Conservation (phyloP, 37 sponge, comb jelly and placozoan genomes). For the Aplysina aerophoba region DNA sequence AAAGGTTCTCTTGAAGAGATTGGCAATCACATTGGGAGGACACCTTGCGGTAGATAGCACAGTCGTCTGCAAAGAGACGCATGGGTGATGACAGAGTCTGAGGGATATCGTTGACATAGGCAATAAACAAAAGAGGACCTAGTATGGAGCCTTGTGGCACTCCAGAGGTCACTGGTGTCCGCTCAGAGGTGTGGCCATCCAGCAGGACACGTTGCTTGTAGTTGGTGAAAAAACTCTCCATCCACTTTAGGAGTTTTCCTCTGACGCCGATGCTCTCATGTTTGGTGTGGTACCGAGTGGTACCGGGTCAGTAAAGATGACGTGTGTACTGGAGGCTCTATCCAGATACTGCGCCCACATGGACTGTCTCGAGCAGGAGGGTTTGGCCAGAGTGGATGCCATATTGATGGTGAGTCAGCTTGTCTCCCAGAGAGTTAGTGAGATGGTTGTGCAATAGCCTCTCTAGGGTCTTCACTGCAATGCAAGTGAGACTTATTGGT, state of each 20-base stretch:
- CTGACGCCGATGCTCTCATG: conserved; percentile 26
- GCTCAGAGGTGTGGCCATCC: conserved; percentile 28
- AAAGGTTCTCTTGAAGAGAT: neutral
- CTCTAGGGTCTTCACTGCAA: conserved; percentile 29
- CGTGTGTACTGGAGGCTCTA: neutral
- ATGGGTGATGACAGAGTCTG: neutral
- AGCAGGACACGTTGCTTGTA: conserved; percentile 30
- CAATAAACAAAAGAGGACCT: conserved; percentile 40
- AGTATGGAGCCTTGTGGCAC: conserved; percentile 51
- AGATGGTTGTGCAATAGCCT: conserved; percentile 13
- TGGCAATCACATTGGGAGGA: neutral
- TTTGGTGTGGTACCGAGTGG: conserved; percentile 39
- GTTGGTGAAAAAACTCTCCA: neutral
- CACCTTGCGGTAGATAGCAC: neutral
- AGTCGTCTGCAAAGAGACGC: conserved; percentile 22
- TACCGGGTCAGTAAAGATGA: conserved; percentile 37
- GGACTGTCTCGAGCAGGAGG: conserved; percentile 28
- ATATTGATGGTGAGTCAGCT: conserved; percentile 14
- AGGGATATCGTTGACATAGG: conserved; percentile 45
- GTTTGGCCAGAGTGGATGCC: conserved; percentile 45
- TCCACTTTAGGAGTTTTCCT: conserved; percentile 32
- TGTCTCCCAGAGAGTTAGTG: neutral
- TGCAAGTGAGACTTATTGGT: conserved; percentile 43
- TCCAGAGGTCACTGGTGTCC: conserved; percentile 19
- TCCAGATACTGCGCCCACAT: conserved; percentile 40